Evolutionary conservation across 2,888 invertebrate species (phyloP), one percentile per base, ranked within the genome.

Genomic region (Hofmannophila pseudospretella): DNA sequence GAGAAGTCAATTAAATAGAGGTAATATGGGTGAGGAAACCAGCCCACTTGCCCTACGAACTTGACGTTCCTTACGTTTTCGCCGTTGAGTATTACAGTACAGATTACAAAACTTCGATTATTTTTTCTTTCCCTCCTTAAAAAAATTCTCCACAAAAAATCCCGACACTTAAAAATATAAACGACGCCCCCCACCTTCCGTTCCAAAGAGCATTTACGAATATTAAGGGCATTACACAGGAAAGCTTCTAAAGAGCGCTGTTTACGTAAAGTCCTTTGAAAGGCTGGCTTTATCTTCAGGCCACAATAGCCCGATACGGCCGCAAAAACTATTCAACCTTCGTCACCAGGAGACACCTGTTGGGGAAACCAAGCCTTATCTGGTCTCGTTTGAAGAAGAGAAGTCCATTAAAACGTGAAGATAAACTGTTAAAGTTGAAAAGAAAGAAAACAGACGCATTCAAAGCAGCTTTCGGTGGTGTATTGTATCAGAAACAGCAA

Each of bases 301-400:
- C 37, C 43, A 65, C 57, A 58, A 61, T 54, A 47, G 45, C 38
- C 51, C 59, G 56, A 61, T 66, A 59, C 53, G 50, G 53, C 45
- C 39, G 49, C 50, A 56, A 66, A 62, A 75, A 78, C 76, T 77
- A 78, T 73, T 72, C 72, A 76, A 41, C 39, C 47, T 44, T 49
- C 54, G 59, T 54, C 53, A 48, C 38, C 44, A 41, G 29, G 50
- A 54, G 65, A 58, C 73, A 77, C 76, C 77, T 77, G 77, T 75
- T 73, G 69, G 57, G 47, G 42, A 48, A 41, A 36, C 41, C 46
- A 37, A 38, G 36, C 26, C 9, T 32, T 37, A 16, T 32, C 30
- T 16, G 12, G 19, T 26, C 9, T 14, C 12, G 19, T 13, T 23
- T 30, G 33, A n/a, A n/a, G n/a, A 29, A 40, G 41, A 34, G 38